These are phyloP conservation scores for Trimorus sp. DNA, from an alignment of 2,888 invertebrate genomes.

Conservation along the genomic window DNA sequence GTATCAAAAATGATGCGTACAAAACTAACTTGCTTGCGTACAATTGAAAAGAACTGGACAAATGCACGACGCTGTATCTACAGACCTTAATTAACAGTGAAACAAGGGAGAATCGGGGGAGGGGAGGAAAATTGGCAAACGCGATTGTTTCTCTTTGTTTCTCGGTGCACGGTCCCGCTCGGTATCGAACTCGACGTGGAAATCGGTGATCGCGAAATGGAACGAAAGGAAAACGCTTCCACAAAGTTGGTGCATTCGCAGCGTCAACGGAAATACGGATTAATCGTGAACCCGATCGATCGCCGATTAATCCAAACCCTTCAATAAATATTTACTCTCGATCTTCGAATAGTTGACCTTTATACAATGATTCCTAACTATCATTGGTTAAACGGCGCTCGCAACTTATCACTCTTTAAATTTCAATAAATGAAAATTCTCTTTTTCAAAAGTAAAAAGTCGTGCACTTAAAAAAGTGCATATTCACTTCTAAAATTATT, in stretches of 20 bases:
- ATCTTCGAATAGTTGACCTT: conserved; percentile 28
- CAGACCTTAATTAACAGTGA: background rate
- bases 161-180: conserved; percentile 11
- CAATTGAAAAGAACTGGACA: conserved; percentile 23
- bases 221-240: conserved; percentile 39
- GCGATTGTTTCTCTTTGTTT: background rate
- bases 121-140: conserved; percentile 23
- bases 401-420: conserved; percentile 1
- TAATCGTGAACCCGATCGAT: background rate
- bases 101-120: background rate
- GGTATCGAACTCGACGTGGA: conserved; percentile 46
- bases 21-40: conserved; percentile 19
- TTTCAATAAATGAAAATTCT: too few species aligned
- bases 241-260: conserved; percentile 74
- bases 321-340: conserved; percentile 27
- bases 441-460: too few species aligned
- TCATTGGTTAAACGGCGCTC: conserved; percentile 16
- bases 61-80: conserved; percentile 28
- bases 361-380: conserved; percentile 35
- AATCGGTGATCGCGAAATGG: background rate
- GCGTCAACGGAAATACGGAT: conserved; percentile 54
- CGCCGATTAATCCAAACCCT: conserved; percentile 9
- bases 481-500: too few species aligned
- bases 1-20: conserved; percentile 33
- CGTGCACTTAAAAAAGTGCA: too few species aligned